Percentiles rank a stretch among this genome's conserved stretches.
These are phyloP conservation scores for Harmothoe impar DNA, from an alignment of 2,888 invertebrate species.

Conservation along the genomic window DNA sequence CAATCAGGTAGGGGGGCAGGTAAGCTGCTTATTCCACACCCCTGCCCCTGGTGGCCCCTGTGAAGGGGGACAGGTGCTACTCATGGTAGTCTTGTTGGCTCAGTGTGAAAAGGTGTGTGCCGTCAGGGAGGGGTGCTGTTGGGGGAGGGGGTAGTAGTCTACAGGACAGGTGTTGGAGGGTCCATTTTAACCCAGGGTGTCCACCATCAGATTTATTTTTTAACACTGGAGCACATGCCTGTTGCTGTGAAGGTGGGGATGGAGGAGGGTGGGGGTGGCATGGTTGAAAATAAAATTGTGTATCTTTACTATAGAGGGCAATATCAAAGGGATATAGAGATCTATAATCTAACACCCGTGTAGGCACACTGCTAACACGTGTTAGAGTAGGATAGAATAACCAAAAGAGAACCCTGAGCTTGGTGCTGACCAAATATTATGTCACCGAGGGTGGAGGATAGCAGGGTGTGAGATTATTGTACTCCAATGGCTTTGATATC, in stretches of 20 bases:
- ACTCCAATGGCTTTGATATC: background rate
- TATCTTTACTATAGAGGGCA: background rate
- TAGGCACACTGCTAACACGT: too few relatives aligned
- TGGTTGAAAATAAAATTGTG: background rate
- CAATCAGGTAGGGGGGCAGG: background rate
- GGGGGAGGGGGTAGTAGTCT: background rate
- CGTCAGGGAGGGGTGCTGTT: background rate
- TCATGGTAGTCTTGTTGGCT: slow-evolving; percentile 12
- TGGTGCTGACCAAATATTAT: background rate
- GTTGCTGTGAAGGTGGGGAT: too few relatives aligned
- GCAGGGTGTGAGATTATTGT: background rate
- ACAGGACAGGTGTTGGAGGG: background rate
- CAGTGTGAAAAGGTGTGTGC: slow-evolving; percentile 12
- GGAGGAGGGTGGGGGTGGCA: too few relatives aligned
- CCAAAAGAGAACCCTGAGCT: slow-evolving; percentile 1
- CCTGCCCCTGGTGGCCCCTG: background rate
- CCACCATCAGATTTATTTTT: background rate
- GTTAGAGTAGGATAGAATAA: background rate
- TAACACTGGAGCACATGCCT: background rate
- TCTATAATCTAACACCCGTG: slow-evolving; percentile 3
- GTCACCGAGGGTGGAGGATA: background rate
- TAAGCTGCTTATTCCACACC: slow-evolving; percentile 29
- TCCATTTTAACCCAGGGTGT: background rate
- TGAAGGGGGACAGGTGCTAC: slow-evolving; percentile 22
- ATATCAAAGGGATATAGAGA: slow-evolving; percentile 5